These are phyloP conservation scores for Notechis scutatus DNA, from an alignment of 2,113 vertebrate species.

Conservation along the genomic window DNA sequence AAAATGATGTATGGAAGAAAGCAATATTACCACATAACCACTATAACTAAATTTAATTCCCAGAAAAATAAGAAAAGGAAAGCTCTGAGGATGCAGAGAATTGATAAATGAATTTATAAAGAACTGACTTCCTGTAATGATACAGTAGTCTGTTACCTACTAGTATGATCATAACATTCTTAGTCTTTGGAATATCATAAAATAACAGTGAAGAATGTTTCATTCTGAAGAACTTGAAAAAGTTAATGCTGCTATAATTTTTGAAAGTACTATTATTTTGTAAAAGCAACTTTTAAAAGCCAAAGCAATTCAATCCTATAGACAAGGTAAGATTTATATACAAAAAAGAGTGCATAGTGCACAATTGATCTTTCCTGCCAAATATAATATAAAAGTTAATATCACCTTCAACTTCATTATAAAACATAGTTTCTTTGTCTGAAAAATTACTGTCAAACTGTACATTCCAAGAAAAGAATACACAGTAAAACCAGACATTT, in stretches of 20 bases:
- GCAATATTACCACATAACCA: conserved; percentile 4
- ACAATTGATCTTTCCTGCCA: neutral
- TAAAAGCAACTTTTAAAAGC: neutral
- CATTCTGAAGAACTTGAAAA: neutral
- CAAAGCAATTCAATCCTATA: neutral
- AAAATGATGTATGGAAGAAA: conserved; percentile 15
- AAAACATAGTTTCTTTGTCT: neutral
- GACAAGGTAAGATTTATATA: neutral
- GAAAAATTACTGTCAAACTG: neutral
- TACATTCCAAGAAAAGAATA: neutral
- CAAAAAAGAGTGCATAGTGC: neutral
- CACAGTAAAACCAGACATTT: neutral
- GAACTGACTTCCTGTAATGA: conserved; percentile 7
- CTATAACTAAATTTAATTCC: conserved; percentile 22
- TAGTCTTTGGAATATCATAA: neutral
- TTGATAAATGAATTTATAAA: conserved; percentile 31
- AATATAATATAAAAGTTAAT: neutral
- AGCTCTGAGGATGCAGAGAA: neutral
- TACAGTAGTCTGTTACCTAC: neutral
- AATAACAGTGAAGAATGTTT: neutral
- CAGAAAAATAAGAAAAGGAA: conserved; percentile 1
- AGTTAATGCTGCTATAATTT: neutral
- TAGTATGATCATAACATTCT: conserved; percentile 1
- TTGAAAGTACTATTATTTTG: neutral
- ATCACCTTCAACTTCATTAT: neutral